Evolutionary conservation across 2,888 invertebrate genomes (phyloP).

Genomic region (Axea sp.): DNA sequence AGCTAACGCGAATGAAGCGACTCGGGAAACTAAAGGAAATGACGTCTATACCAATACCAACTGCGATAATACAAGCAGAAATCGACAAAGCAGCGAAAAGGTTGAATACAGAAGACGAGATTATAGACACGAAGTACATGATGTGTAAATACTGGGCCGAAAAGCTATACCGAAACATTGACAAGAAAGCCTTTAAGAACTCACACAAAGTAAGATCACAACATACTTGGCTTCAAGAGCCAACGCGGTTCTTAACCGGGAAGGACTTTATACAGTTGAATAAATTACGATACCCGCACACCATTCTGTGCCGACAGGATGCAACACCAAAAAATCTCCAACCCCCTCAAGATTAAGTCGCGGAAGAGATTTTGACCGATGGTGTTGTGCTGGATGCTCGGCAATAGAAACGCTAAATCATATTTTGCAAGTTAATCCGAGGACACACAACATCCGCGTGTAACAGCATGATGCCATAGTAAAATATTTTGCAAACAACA

Average conservation of each 20-base stretch:
- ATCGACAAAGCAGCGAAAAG: not conserved
- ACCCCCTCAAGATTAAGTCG: conserved; percentile 67
- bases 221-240: conserved; percentile 17
- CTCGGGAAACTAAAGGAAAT: not conserved
- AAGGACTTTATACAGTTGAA: conserved; percentile 71
- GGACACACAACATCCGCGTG: conserved; percentile 72
- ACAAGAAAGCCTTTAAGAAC: conserved; percentile 9
- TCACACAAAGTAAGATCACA: not conserved
- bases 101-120: not conserved
- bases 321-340: conserved; percentile 72
- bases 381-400: conserved; percentile 68
- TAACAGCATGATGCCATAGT: conserved; percentile 69
- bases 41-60: not conserved
- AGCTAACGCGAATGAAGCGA: not conserved
- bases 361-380: conserved; percentile 54
- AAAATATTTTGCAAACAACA: conserved; percentile 10
- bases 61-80: not conserved
- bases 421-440: conserved; percentile 68
- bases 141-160: conserved; percentile 15
- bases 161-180: conserved; percentile 3
- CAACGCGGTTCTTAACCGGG: conserved; percentile 66
- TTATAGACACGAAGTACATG: not conserved
- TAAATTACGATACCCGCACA: conserved; percentile 66
- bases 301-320: too few relatives aligned
- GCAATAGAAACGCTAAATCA: conserved; percentile 70